A percentile compares a stretch with the other conserved stretches of the same genome.
Conservation (phyloP, 2,888 invertebrate species). For the Zhengitettix transpicula region DNA sequence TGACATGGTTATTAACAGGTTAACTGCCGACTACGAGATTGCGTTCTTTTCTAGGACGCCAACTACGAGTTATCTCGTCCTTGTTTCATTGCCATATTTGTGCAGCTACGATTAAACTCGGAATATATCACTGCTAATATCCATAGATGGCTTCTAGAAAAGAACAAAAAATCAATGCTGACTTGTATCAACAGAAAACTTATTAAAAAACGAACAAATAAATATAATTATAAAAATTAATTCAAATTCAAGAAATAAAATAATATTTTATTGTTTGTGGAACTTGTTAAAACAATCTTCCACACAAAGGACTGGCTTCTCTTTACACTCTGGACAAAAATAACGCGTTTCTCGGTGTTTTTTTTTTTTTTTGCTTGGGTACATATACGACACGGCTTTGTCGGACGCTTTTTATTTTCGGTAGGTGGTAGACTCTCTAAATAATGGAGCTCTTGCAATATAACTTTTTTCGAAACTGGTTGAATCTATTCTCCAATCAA, state of each 20-base stretch:
- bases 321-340: constrained; percentile 14
- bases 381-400: no score
- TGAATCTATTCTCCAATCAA: no score
- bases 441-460: no score
- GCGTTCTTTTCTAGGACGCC: constrained; percentile 15
- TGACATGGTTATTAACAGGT: neutral
- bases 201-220: constrained; percentile 8
- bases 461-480: no score
- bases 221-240: neutral
- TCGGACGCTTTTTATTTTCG: no score
- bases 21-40: constrained; percentile 6
- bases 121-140: no score
- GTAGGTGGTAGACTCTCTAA: no score
- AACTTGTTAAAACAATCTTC: constrained; percentile 16
- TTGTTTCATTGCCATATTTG: no score
- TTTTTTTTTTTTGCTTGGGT: no score
- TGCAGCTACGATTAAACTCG: no score
- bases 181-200: constrained; percentile 12
- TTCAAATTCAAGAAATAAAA: neutral
- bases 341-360: constrained; percentile 15
- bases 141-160: constrained; percentile 15
- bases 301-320: constrained; percentile 15
- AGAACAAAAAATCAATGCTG: constrained; percentile 16
- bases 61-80: no score
- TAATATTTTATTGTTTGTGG: constrained; percentile 14